A percentile compares a stretch with the other conserved stretches of the same genome.
Evolutionary conservation across 1,140 invertebrate species (phyloP).

Genomic region (Trypoxylus dichotomus): DNA sequence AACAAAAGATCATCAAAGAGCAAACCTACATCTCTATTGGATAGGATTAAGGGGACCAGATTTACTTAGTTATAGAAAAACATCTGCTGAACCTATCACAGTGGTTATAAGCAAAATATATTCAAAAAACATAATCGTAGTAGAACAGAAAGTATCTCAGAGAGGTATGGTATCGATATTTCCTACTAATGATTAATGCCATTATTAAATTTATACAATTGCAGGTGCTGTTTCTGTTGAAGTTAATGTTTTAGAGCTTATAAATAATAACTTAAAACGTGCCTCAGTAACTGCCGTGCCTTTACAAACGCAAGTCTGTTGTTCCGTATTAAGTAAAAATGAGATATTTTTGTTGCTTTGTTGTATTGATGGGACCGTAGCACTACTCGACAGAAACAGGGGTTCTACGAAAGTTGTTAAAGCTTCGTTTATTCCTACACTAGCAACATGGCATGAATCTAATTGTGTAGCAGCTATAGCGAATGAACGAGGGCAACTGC

Average conservation of each 20-base stretch:
- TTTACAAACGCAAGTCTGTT: constrained; percentile 71
- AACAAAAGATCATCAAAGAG: constrained; percentile 75
- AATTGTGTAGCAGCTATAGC: constrained; percentile 69
- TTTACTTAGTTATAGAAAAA: constrained; percentile 55
- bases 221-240: constrained; percentile 70
- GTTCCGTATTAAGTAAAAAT: constrained; percentile 67
- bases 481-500: constrained; percentile 73
- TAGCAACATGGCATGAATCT: constrained; percentile 72
- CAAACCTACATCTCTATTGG: constrained; percentile 75
- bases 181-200: background rate
- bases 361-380: constrained; percentile 75
- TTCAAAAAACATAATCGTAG: constrained; percentile 68
- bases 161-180: constrained; percentile 52
- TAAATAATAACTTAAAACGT: constrained; percentile 67
- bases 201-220: background rate
- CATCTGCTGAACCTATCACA: constrained; percentile 71
- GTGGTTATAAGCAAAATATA: constrained; percentile 68
- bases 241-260: constrained; percentile 71
- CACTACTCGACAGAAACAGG: constrained; percentile 68
- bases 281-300: constrained; percentile 69
- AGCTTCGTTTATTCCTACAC: constrained; percentile 69
- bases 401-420: constrained; percentile 65
- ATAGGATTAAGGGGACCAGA: constrained; percentile 47
- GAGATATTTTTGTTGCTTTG: constrained; percentile 73
- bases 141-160: constrained; percentile 76